Conservation (phyloP, 2,113 vertebrate species). For the Apodemus sylvaticus region DNA sequence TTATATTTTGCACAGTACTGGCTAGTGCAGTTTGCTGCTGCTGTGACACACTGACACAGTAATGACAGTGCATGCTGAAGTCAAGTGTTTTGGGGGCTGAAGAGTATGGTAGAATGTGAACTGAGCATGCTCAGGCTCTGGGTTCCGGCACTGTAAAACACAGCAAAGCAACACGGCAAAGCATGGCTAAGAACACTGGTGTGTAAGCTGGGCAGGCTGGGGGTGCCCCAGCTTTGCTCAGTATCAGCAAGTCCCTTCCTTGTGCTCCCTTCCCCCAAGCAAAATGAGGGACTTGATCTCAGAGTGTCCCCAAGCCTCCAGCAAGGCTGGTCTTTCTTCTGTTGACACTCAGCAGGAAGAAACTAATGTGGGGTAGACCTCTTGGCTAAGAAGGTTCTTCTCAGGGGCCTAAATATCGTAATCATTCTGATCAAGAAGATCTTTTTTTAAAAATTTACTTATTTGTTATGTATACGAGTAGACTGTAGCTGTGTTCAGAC, state of each 20-base stretch:
- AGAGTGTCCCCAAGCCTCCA: background rate
- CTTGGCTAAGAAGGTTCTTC: background rate
- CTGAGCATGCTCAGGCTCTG: background rate
- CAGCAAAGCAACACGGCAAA: background rate
- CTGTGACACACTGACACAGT: background rate
- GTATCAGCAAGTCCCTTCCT: background rate
- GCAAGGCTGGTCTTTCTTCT: background rate
- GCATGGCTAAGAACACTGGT: background rate
- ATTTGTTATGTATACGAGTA: no score
- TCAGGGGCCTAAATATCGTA: background rate
- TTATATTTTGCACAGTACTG: slow-evolving; percentile 11
- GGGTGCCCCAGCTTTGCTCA: background rate
- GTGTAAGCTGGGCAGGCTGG: background rate
- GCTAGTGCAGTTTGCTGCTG: background rate
- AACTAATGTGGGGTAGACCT: background rate
- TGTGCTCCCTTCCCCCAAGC: background rate
- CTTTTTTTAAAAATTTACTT: no score
- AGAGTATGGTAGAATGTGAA: background rate
- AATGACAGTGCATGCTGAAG: background rate
- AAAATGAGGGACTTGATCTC: background rate
- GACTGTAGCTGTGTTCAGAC: no score
- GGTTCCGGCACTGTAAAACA: background rate
- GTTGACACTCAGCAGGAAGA: background rate
- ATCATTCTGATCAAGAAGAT: background rate
- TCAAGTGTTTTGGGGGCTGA: background rate